A percentile compares a stretch with the other conserved stretches of the same genome.
phyloP scores from a whole-genome alignment of 2,797 vertebrate genomes.

The Denticeps clupeoides region DNA sequence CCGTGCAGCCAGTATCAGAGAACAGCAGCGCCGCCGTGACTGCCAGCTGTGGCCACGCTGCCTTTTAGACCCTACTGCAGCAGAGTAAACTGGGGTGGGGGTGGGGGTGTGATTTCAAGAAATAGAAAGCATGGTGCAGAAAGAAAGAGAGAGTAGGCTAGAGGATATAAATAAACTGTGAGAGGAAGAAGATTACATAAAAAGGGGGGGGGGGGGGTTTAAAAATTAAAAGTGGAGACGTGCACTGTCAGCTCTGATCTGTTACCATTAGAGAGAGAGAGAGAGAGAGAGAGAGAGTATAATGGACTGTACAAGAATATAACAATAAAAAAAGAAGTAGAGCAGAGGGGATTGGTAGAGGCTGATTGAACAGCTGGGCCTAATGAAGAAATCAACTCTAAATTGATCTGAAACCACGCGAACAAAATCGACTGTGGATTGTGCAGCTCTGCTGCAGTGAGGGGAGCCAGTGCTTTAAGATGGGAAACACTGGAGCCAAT shows the following conservation, averaged over 20 bases:
- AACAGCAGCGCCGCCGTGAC: too few relatives aligned
- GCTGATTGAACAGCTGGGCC: not conserved
- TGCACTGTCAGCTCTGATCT: slow-evolving; percentile 43
- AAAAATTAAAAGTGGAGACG: slow-evolving; percentile 56
- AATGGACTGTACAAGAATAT: not conserved
- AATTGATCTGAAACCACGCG: too few relatives aligned
- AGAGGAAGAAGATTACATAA: slow-evolving; percentile 52
- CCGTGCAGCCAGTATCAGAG: too few relatives aligned
- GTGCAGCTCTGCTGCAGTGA: not conserved
- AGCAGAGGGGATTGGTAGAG: slow-evolving; percentile 4
- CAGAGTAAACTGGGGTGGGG: too few relatives aligned
- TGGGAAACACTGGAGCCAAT: not conserved
- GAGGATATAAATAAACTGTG: slow-evolving; percentile 52
- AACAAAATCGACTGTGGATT: not conserved
- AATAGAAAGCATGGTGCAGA: not conserved
- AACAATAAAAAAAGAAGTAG: not conserved
- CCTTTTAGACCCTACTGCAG: slow-evolving; percentile 2
- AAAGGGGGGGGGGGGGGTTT: slow-evolving; percentile 49
- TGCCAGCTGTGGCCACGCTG: too few relatives aligned
- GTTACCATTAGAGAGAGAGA: slow-evolving; percentile 21
- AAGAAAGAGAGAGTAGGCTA: slow-evolving; percentile 14
- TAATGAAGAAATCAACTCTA: too few relatives aligned
- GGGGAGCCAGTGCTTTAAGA: not conserved
- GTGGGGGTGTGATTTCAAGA: too few relatives aligned
- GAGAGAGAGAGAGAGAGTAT: not conserved